Conservation (phyloP, 2,113 vertebrate species). For the Romanogobio albipinnatus region DNA sequence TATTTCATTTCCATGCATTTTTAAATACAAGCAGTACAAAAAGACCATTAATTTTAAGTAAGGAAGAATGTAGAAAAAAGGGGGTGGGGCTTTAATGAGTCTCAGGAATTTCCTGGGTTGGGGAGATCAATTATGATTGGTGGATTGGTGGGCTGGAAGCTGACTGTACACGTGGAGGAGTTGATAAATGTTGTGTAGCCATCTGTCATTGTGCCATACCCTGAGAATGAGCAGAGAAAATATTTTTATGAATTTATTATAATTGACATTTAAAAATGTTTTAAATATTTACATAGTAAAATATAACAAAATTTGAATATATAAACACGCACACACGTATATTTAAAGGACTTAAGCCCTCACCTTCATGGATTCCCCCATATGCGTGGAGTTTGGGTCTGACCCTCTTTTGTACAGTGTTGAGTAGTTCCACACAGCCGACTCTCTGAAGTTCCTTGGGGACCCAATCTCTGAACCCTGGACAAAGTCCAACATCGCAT, state of each 20-base stretch:
- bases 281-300: too few relatives aligned
- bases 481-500: constrained; percentile 29
- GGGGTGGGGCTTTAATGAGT: constrained; percentile 75
- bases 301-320: too few relatives aligned
- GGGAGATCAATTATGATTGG: constrained; percentile 92
- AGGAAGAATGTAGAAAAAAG: constrained; percentile 65
- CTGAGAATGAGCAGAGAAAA: constrained; percentile 68
- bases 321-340: too few relatives aligned
- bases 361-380: constrained; percentile 90
- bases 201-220: constrained; percentile 91
- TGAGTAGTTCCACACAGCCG: constrained; percentile 88
- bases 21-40: constrained; percentile 62
- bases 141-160: constrained; percentile 90
- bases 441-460: constrained; percentile 90
- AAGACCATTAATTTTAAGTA: constrained; percentile 48
- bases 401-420: constrained; percentile 88
- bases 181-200: constrained; percentile 92
- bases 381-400: constrained; percentile 89
- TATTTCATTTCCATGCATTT: constrained; percentile 56
- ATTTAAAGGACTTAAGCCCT: not conserved
- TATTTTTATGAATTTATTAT: not conserved
- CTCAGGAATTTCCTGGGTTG: constrained; percentile 87
- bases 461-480: constrained; percentile 92
- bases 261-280: not conserved
- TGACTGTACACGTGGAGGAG: constrained; percentile 89